Evolutionary conservation across 2,113 vertebrate genomes (phyloP).

Genomic region (Colius striatus): DNA sequence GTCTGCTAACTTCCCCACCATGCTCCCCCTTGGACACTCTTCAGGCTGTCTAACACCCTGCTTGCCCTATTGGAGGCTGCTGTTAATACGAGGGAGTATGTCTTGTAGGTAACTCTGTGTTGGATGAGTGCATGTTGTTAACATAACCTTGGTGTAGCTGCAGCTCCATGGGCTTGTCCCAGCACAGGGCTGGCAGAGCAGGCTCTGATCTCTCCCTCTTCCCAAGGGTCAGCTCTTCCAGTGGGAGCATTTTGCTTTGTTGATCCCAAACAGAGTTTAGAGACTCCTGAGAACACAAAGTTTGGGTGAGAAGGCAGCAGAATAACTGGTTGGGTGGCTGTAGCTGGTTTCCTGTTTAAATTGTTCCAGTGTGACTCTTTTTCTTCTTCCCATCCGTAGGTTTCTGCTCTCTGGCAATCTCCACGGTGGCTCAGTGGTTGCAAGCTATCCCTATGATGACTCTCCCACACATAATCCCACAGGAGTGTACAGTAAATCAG

Average conservation of each 20-base stretch:
- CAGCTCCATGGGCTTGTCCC: background rate
- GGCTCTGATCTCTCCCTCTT: background rate
- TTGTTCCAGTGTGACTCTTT: background rate
- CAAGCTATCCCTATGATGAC: conserved; percentile 97
- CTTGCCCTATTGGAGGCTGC: background rate
- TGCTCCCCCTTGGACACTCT: background rate
- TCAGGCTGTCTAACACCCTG: background rate
- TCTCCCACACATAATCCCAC: conserved; percentile 77
- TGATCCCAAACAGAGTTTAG: background rate
- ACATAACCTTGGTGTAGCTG: background rate
- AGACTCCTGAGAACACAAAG: rapidly evolving
- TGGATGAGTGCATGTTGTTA: rapidly evolving
- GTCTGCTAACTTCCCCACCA: background rate
- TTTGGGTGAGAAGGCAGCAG: background rate
- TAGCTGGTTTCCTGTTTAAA: background rate
- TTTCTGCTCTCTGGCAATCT: conserved; percentile 96
- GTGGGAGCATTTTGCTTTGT: rapidly evolving
- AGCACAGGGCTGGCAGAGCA: background rate
- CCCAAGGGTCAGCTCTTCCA: background rate
- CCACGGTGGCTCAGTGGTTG: conserved; percentile 94
- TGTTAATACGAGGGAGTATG: rapidly evolving
- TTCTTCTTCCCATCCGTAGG: conserved; percentile 68
- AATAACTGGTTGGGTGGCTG: background rate
- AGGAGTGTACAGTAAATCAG: conserved; percentile 87
- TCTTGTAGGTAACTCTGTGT: background rate